These are phyloP conservation scores for Drosophila leontia DNA, from an alignment of 1,140 invertebrate genomes.

Conservation along the genomic window DNA sequence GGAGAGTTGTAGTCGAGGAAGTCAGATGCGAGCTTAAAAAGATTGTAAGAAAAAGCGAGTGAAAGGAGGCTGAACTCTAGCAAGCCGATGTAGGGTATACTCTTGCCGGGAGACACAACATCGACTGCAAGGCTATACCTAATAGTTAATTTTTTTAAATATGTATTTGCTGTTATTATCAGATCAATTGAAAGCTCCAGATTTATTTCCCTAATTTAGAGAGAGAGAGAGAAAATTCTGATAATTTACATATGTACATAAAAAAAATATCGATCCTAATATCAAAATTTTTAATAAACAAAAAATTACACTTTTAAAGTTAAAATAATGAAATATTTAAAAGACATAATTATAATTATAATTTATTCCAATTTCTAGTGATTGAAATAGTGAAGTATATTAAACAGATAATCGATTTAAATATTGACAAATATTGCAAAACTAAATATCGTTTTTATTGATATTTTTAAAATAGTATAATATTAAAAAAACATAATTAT, in stretches of 20 bases:
- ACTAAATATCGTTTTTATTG: neutral
- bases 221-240: too few species aligned
- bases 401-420: neutral
- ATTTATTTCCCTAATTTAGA: too few species aligned
- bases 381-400: too few species aligned
- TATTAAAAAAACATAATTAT: neutral
- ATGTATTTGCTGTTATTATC: neutral
- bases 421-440: neutral
- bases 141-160: neutral
- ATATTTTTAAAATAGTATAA: neutral
- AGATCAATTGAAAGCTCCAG: neutral
- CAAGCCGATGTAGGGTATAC: neutral
- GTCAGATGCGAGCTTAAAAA: constrained; percentile 25
- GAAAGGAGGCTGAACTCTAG: neutral
- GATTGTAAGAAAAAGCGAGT: constrained; percentile 1
- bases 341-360: too few species aligned
- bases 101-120: neutral
- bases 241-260: too few species aligned
- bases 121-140: too few species aligned
- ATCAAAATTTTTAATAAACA: too few species aligned
- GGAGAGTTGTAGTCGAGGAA: constrained; percentile 11
- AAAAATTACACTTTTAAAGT: too few species aligned
- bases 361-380: too few species aligned
- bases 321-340: too few species aligned
- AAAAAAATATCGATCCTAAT: too few species aligned